Base-by-base conservation (phyloP, 2,797 vertebrate genomes). In the Halcyon chelicuti region DNA sequence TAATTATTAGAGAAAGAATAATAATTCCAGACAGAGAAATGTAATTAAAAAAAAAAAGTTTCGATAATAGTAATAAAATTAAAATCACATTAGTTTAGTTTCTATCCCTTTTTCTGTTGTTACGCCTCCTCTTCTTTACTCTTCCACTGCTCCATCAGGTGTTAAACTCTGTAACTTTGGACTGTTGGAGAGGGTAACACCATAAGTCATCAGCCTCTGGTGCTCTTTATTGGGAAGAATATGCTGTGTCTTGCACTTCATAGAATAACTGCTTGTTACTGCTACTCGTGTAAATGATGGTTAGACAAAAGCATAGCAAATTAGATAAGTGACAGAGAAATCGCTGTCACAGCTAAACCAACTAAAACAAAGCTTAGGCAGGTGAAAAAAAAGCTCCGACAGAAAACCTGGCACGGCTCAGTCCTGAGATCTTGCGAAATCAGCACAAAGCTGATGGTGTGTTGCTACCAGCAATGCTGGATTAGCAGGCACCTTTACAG, bases 111-210 rank as follows among this genome's bases (percentile, higher is more conserved):
- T n/a, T 66, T 37, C 46, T 42, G 37, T 33, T 40, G 28, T 58
- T 63, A n/a, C 0, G 0, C 18, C 60, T 28, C 40, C 9, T 29
- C 26, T 52, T 52, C 49, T n/a, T 37, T 47, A 47, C 46, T 47
- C 46, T 72, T 65, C 14, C 1, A 0, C 58, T 70, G 29, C 7
- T 14, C 37, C 23, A 14, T 1, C 12, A 5, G 29, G 25, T 63
- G 37, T 75, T 86, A 70, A 55, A 76, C 18, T 39, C 47, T 42
- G 28, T 25, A 37, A 31, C 26, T 55, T 12, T 26, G 55, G 26
- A 33, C 21, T 26, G n/a, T 49, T 80, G n/a, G 28, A 57, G n/a
- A 39, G 20, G 28, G 23, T 39, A 51, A 70, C 25, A 70, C 17
- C 3, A 0, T 18, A 26, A 75, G 28, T 31, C 42, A 33, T 44